Conservation (phyloP, 2,888 invertebrate genomes). For the Apamea sordens region DNA sequence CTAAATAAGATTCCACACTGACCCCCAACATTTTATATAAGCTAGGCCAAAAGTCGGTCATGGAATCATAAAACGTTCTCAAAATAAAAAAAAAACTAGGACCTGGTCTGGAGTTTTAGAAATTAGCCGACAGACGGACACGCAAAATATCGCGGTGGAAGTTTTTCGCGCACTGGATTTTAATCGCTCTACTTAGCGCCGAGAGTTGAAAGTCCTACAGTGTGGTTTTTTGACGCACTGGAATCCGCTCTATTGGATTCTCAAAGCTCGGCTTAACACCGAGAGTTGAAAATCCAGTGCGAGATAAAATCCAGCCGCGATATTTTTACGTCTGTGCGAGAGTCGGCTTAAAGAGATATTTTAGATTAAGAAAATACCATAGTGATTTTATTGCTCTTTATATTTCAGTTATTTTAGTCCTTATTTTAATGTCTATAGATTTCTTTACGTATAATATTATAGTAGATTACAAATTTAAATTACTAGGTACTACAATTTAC, state of each 20-base stretch:
- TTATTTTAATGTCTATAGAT: slow-evolving; percentile 11
- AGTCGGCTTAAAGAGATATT: background rate
- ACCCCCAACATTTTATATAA: slow-evolving; percentile 20
- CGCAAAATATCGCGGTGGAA: background rate
- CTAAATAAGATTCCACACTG: slow-evolving; percentile 13
- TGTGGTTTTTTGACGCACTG: background rate
- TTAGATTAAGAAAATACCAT: slow-evolving; percentile 7
- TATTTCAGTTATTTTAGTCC: background rate
- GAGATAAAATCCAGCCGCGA: background rate
- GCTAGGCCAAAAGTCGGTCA: slow-evolving; percentile 38
- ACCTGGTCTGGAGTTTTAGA: slow-evolving; percentile 5
- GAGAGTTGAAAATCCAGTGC: background rate
- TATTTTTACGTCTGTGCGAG: background rate
- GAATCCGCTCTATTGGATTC: background rate
- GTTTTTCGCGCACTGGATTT: background rate
- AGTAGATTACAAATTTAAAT: slow-evolving; percentile 29
- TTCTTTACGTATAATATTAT: slow-evolving; percentile 32
- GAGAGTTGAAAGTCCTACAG: background rate
- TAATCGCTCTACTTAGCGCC: background rate
- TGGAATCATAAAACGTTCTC: slow-evolving; percentile 13
- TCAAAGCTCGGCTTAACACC: background rate
- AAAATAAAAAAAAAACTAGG: slow-evolving; percentile 9
- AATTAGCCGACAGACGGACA: background rate
- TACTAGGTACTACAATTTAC: slow-evolving; percentile 50
- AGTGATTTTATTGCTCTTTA: slow-evolving; percentile 3